Conservation (phyloP, 2,888 invertebrate genomes). For the Hemaris fuciformis region DNA sequence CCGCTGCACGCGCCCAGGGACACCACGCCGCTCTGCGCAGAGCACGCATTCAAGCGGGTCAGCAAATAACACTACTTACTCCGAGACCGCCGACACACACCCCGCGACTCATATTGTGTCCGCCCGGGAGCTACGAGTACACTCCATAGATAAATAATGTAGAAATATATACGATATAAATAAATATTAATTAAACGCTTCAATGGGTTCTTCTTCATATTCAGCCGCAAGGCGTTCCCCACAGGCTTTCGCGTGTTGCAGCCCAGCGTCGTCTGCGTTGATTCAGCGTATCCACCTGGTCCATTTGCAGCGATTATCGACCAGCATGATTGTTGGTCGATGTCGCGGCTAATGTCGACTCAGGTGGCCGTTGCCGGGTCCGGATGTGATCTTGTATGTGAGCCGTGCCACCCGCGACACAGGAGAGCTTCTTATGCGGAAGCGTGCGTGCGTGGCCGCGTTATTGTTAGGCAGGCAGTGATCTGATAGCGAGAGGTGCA, state of each 20-base stretch:
- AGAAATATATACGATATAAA: background rate
- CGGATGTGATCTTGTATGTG: background rate
- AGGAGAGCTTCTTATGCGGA: background rate
- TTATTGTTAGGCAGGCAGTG: background rate
- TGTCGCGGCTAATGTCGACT: background rate
- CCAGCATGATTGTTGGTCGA: background rate
- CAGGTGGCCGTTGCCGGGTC: background rate
- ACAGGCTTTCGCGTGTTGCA: background rate
- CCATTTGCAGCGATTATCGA: background rate
- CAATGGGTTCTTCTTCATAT: conserved; percentile 8
- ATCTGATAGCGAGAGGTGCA: background rate
- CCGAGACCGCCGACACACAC: background rate
- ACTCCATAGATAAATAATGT: background rate
- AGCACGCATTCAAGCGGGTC: conserved; percentile 91
- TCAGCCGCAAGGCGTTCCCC: background rate
- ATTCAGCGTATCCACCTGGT: background rate
- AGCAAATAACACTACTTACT: conserved; percentile 25
- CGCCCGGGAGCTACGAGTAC: too few relatives aligned
- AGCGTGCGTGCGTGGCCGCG: background rate
- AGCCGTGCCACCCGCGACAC: background rate
- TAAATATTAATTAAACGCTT: conserved; percentile 13
- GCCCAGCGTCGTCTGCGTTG: background rate
- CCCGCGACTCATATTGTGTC: background rate
- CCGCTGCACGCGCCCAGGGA: conserved; percentile 75
- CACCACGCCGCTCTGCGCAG: conserved; percentile 91